Conservation (phyloP, 2,113 vertebrate species). For the Callionymus lyra region DNA sequence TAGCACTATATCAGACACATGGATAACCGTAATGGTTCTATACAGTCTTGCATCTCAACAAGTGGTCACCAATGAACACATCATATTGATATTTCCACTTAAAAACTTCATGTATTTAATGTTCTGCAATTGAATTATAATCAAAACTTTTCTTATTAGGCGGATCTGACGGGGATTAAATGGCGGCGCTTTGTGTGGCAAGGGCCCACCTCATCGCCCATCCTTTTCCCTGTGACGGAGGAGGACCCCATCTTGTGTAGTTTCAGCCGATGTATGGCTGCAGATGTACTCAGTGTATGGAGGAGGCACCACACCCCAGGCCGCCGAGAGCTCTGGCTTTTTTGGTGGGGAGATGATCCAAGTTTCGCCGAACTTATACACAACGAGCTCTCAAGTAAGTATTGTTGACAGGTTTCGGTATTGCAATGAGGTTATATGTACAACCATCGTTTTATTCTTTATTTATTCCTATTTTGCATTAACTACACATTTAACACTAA, state of each 20-base stretch:
- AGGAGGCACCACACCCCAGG: constrained; percentile 89
- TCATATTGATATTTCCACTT: too few relatives aligned
- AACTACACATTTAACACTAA: too few relatives aligned
- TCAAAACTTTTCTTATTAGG: constrained; percentile 56
- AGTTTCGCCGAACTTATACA: constrained; percentile 97
- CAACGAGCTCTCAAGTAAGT: constrained; percentile 89
- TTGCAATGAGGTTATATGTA: background rate
- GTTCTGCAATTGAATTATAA: too few relatives aligned
- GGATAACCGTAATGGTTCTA: too few relatives aligned
- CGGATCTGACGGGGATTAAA: constrained; percentile 98
- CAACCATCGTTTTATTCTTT: too few relatives aligned
- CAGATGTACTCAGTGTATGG: constrained; percentile 95
- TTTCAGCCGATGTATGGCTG: constrained; percentile 93
- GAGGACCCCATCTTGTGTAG: constrained; percentile 98
- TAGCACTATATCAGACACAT: too few relatives aligned
- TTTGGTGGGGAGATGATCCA: constrained; percentile 98
- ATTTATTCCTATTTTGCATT: too few relatives aligned
- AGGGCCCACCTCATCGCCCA: constrained; percentile 92
- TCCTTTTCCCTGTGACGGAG: constrained; percentile 97
- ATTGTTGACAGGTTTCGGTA: background rate
- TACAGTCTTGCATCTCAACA: too few relatives aligned
- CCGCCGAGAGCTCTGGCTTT: constrained; percentile 94
- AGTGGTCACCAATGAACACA: too few relatives aligned
- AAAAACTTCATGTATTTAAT: too few relatives aligned
- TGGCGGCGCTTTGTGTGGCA: constrained; percentile 97